Percentiles rank a stretch among this genome's conserved stretches.
Evolutionary conservation across 2,888 invertebrate species (phyloP).

Genomic region (Luperina nickerlii): DNA sequence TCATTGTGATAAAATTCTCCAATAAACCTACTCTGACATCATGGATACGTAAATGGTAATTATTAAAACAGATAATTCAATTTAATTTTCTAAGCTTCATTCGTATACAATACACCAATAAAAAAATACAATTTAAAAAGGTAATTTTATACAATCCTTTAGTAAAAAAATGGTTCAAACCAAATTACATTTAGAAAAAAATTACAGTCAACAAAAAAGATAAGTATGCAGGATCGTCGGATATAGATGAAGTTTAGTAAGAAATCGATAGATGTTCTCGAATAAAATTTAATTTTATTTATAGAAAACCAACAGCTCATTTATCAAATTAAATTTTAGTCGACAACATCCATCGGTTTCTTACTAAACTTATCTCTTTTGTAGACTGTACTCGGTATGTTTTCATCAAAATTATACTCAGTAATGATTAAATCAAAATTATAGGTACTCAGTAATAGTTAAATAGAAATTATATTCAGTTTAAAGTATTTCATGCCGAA

Average conservation of each 20-base stretch:
- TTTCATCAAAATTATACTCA: background rate
- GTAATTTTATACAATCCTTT: too few species aligned
- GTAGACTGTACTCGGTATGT: background rate
- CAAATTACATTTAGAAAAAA: background rate
- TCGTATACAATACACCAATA: slow-evolving; percentile 13
- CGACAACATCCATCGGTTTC: too few species aligned
- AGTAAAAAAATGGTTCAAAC: background rate
- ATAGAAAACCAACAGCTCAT: too few species aligned
- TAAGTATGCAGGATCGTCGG: too few species aligned
- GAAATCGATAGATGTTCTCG: too few species aligned
- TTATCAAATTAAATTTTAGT: too few species aligned
- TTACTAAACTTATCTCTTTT: too few species aligned
- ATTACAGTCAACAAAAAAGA: too few species aligned
- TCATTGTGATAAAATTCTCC: slow-evolving; percentile 1
- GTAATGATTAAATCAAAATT: background rate
- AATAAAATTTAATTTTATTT: too few species aligned
- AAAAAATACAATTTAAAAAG: background rate
- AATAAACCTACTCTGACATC: slow-evolving; percentile 1
- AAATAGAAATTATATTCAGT: too few species aligned
- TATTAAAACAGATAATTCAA: background rate
- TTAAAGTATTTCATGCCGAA: background rate
- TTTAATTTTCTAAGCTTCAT: slow-evolving; percentile 1
- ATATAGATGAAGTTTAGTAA: too few species aligned
- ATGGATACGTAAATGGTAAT: background rate
- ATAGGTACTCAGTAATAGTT: too few species aligned